Percentiles rank a stretch among this genome's conserved stretches.
These are phyloP conservation scores for Tichodroma muraria DNA, from an alignment of 2,113 vertebrate species.

Conservation along the genomic window DNA sequence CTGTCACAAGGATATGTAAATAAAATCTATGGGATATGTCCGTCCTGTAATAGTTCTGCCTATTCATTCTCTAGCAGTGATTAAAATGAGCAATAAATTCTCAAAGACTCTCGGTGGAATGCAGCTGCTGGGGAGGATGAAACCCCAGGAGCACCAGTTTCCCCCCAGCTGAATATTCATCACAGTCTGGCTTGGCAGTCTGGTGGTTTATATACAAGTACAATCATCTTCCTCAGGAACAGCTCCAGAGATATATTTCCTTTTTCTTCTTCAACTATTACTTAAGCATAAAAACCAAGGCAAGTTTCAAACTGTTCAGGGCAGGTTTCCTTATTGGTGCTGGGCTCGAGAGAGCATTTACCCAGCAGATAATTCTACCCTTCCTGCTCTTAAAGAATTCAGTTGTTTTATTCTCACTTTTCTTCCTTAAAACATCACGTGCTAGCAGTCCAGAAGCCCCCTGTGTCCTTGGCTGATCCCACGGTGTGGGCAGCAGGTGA, in stretches of 20 bases:
- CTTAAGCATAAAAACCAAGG: constrained; percentile 15
- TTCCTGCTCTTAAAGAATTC: background rate
- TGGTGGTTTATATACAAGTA: constrained; percentile 49
- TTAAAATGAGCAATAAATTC: constrained; percentile 79
- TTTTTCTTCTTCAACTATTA: constrained; percentile 7
- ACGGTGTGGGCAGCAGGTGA: background rate
- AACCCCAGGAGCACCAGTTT: constrained; percentile 18
- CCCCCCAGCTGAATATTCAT: constrained; percentile 73
- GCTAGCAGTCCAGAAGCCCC: background rate
- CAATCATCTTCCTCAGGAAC: background rate
- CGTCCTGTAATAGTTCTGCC: constrained; percentile 57
- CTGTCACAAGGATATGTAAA: constrained; percentile 72
- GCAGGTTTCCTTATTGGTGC: background rate
- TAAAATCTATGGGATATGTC: constrained; percentile 67
- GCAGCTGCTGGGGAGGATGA: constrained; percentile 32
- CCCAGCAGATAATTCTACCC: background rate
- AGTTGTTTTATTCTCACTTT: background rate
- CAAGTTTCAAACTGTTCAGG: background rate
- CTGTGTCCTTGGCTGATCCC: background rate
- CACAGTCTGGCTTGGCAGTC: constrained; percentile 45
- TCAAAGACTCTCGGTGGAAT: constrained; percentile 63
- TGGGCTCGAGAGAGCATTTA: background rate
- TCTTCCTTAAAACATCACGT: background rate
- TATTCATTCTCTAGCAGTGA: constrained; percentile 73
- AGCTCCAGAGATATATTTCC: constrained; percentile 41